A percentile compares a stretch with the other conserved stretches of the same genome.
Evolutionary conservation across 2,888 invertebrate genomes (phyloP).

Genomic region (Platycnemis pennipes): DNA sequence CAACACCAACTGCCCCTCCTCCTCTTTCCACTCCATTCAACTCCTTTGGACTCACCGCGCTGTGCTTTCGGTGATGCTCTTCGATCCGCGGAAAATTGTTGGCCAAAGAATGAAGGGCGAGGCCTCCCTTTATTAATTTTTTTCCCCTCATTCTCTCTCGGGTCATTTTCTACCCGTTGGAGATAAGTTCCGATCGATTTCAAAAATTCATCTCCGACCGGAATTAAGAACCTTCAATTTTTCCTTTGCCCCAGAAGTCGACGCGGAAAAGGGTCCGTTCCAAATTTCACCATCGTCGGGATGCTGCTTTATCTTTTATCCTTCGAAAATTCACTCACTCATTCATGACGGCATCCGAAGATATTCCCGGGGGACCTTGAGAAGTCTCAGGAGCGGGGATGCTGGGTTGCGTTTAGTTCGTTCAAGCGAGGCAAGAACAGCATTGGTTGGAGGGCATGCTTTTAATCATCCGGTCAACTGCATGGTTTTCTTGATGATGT

Average conservation of each 20-base stretch:
- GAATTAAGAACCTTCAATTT: neutral
- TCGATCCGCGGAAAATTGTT: neutral
- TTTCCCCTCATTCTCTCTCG: neutral
- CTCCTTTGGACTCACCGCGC: neutral
- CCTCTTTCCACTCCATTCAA: neutral
- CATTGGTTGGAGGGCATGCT: too few relatives aligned
- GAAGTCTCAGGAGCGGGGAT: too few relatives aligned
- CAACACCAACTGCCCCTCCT: neutral
- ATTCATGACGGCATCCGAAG: neutral
- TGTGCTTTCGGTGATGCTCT: slow-evolving; percentile 55
- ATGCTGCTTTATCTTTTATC: neutral
- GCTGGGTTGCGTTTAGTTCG: too few relatives aligned
- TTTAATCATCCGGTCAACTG: too few relatives aligned
- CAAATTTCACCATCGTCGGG: neutral
- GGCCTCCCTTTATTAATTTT: neutral
- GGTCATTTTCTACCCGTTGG: neutral
- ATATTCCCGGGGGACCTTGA: neutral
- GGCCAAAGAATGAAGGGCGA: neutral
- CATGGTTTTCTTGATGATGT: too few relatives aligned
- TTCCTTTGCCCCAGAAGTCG: neutral
- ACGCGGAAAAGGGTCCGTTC: neutral
- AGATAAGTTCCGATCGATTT: neutral
- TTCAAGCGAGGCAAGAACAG: too few relatives aligned
- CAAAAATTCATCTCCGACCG: slow-evolving; percentile 9
- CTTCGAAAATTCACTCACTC: neutral